Percentiles rank a stretch among this genome's conserved stretches.
Conservation (phyloP, 2,797 vertebrate genomes). For the Arremon aurantiirostris region DNA sequence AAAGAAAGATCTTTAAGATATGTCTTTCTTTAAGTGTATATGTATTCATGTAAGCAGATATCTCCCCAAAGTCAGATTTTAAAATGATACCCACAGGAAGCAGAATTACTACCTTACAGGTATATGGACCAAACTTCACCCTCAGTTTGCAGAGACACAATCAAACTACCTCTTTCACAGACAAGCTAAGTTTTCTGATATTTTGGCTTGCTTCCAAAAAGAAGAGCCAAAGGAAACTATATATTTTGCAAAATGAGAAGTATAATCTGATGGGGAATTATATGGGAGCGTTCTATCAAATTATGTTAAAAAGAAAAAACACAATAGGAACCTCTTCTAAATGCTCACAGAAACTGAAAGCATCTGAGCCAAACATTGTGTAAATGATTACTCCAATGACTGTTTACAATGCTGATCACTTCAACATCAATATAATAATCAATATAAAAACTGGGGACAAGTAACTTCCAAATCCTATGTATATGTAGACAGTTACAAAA, state of each 20-base stretch:
- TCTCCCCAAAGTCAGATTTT: not conserved
- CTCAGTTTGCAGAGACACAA: not conserved
- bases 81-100: not conserved
- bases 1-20: not conserved
- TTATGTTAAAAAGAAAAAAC: not conserved
- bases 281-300: accelerated
- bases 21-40: not conserved
- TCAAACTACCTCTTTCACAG: not conserved
- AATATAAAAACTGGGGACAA: not conserved
- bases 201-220: not conserved
- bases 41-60: not conserved
- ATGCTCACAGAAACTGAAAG: not conserved
- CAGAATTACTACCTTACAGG: not conserved
- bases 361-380: not conserved
- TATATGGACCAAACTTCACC: not conserved
- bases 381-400: not conserved
- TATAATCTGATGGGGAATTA: not conserved
- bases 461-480: not conserved
- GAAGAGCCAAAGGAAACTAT: not conserved
- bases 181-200: not conserved
- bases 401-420: not conserved
- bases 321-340: not conserved
- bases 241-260: not conserved
- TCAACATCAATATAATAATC: not conserved
- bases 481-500: not conserved